A percentile compares a stretch with the other conserved stretches of the same genome.
phyloP scores from a whole-genome alignment of 2,888 invertebrate genomes.

The Hipparchia sbordonii region DNA sequence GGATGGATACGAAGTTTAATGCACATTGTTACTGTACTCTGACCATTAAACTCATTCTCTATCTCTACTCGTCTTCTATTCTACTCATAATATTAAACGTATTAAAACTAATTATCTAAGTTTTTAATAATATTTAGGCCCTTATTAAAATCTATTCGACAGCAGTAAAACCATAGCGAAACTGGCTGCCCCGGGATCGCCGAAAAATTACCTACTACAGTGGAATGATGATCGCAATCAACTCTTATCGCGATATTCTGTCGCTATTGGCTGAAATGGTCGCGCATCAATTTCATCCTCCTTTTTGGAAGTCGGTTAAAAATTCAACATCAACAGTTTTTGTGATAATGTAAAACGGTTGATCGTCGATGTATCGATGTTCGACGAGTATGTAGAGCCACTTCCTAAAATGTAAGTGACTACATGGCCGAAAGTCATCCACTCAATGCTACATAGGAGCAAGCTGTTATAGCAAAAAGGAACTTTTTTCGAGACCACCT shows the following conservation, averaged over 20 bases:
- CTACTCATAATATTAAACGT: too few relatives aligned
- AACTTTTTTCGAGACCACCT: conserved; percentile 76
- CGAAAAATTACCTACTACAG: not conserved
- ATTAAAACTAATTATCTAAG: too few relatives aligned
- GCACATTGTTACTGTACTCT: too few relatives aligned
- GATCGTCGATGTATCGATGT: not conserved
- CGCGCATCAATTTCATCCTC: too few relatives aligned
- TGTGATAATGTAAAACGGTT: not conserved
- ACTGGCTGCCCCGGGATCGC: too few relatives aligned
- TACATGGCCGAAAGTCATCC: conserved; percentile 26
- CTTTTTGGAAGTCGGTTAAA: too few relatives aligned
- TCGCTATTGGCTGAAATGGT: not conserved
- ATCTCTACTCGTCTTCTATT: too few relatives aligned
- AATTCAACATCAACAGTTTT: not conserved
- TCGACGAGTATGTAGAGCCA: conserved; percentile 9
- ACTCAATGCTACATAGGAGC: conserved; percentile 45
- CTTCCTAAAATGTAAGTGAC: conserved; percentile 30
- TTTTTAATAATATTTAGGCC: too few relatives aligned
- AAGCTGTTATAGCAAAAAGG: conserved; percentile 71
- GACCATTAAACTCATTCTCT: too few relatives aligned
- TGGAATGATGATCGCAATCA: not conserved
- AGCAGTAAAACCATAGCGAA: too few relatives aligned
- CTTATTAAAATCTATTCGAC: too few relatives aligned
- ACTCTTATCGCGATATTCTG: too few relatives aligned
- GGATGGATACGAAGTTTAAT: not conserved